Percentiles rank a stretch among this genome's conserved stretches.
Evolutionary conservation across 2,797 vertebrate species (phyloP).

Genomic region (Morus bassanus): DNA sequence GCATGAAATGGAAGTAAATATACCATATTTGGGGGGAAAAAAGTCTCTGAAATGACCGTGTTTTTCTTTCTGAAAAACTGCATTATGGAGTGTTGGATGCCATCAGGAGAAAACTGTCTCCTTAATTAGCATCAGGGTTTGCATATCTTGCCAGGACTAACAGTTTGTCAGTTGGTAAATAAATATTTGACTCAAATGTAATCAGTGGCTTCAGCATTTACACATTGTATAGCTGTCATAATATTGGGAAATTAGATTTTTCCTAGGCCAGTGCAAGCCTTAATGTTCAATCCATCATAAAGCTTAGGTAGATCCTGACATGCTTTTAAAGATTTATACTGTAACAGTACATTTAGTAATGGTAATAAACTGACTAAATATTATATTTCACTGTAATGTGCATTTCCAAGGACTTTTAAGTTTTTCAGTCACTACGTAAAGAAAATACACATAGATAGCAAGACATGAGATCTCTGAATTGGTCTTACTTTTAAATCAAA

Average conservation of each 20-base stretch:
- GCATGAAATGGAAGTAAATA: not conserved
- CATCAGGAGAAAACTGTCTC: not conserved
- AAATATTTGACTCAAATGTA: slow-evolving; percentile 46
- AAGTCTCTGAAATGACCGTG: not conserved
- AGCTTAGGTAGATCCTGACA: slow-evolving; percentile 34
- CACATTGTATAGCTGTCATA: slow-evolving; percentile 14
- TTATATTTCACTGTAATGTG: not conserved
- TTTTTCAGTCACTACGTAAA: not conserved
- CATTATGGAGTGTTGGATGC: not conserved
- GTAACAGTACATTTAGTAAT: slow-evolving; percentile 23
- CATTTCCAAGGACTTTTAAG: not conserved
- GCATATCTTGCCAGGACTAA: not conserved
- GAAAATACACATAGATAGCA: not conserved
- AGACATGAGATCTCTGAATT: not conserved
- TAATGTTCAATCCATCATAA: slow-evolving; percentile 35
- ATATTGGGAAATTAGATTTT: slow-evolving; percentile 45
- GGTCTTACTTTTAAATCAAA: slow-evolving; percentile 30
- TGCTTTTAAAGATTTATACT: slow-evolving; percentile 35
- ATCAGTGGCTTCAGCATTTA: slow-evolving; percentile 50
- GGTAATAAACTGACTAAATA: slow-evolving; percentile 36
- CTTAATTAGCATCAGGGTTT: slow-evolving; percentile 37
- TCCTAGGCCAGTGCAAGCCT: slow-evolving; percentile 1
- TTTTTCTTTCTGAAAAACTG: not conserved
- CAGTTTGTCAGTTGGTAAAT: slow-evolving; percentile 39
- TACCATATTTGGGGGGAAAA: rapidly evolving